Evolutionary conservation across 2,113 vertebrate species (phyloP).

Genomic region (Spea multiplicata): DNA sequence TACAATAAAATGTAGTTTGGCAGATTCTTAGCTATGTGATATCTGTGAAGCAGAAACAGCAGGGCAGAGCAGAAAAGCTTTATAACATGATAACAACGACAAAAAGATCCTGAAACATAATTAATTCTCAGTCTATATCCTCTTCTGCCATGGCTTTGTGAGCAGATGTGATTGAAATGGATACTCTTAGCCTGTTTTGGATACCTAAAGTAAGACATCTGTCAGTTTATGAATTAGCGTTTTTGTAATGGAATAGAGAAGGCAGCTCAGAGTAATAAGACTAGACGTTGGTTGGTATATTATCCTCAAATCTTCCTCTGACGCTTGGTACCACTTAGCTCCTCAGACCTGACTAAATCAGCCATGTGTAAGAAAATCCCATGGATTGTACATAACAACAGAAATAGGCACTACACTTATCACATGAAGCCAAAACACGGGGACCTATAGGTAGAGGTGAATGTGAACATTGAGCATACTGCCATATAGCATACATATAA

Average conservation of each 20-base stretch:
- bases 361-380: no score
- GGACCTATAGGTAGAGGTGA: no score
- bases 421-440: no score
- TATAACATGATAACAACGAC: constrained; percentile 57
- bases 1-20: background rate
- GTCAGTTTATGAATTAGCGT: constrained; percentile 70
- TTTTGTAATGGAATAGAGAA: constrained; percentile 62
- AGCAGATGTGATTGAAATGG: constrained; percentile 86
- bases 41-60: constrained; percentile 42
- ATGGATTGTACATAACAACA: no score
- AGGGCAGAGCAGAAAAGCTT: constrained; percentile 45
- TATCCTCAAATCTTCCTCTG: background rate
- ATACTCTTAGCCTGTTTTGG: constrained; percentile 78
- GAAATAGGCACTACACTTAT: no score
- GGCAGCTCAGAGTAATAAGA: background rate
- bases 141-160: constrained; percentile 73
- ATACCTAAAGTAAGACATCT: constrained; percentile 83
- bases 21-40: constrained; percentile 29
- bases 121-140: constrained; percentile 59
- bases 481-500: no score
- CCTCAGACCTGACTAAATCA: no score
- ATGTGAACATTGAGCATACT: no score
- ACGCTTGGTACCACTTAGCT: background rate
- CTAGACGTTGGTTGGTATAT: background rate
- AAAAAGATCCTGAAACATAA: constrained; percentile 59